Conservation (phyloP, 2,797 vertebrate species). For the Eutrigla gurnardus region DNA sequence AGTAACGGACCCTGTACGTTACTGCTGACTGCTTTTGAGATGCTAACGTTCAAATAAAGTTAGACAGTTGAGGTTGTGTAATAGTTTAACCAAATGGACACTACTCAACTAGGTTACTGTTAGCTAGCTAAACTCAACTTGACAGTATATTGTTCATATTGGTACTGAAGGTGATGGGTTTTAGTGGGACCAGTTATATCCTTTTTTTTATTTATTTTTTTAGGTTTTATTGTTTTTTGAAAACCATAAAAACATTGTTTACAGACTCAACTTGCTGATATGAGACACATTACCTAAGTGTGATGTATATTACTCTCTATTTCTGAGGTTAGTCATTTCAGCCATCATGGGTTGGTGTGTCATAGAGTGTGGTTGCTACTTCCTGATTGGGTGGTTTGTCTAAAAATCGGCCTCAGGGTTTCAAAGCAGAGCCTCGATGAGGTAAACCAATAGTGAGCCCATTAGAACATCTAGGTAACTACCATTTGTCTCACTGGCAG, state of each 20-base stretch:
- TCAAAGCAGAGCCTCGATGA: neutral
- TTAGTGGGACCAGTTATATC: no score
- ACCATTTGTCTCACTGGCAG: slow-evolving; percentile 33
- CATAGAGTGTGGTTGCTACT: neutral
- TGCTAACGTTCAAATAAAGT: no score
- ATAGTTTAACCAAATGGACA: no score
- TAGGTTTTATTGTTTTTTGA: neutral
- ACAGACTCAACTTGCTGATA: neutral
- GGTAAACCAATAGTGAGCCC: neutral
- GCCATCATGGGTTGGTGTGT: neutral
- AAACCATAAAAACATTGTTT: neutral
- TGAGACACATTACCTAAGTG: neutral
- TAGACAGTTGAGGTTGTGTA: no score
- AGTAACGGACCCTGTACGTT: no score
- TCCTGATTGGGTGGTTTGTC: neutral
- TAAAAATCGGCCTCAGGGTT: slow-evolving; percentile 6
- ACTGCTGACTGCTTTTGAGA: no score
- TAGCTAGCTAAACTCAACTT: no score
- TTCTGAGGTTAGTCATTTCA: neutral
- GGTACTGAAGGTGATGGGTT: no score
- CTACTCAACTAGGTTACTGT: no score
- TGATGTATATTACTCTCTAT: neutral
- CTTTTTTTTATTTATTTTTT: neutral
- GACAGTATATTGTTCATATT: no score
- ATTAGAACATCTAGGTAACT: slow-evolving; percentile 6